Base-by-base conservation (phyloP, 2,113 vertebrate genomes). In the Acrocephalus kingi region DNA sequence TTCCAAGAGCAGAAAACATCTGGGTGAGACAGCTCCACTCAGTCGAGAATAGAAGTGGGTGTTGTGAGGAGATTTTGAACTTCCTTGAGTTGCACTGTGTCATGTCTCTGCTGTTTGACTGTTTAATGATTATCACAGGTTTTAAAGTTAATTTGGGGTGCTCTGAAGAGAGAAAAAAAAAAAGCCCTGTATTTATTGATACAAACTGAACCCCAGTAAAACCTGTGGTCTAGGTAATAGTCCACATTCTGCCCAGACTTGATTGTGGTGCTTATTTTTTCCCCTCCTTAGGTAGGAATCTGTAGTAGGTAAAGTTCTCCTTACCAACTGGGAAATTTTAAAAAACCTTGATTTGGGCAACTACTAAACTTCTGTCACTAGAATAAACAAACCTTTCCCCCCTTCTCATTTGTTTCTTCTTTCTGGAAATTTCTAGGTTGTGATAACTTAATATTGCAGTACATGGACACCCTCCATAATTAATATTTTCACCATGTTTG, bases 241-340 rank as follows among this genome's bases (percentile, higher is more conserved):
- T 30, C 6, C 14, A 31, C 12, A 4, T 69, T 83, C 62, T 52
- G 33, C 49, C 86, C 7, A 24, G 35, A 18, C 80, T n/a, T 58
- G 24, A 51, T 43, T 77, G 6, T 52, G 76, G 2, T 22, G 20
- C 23, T 86, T 35, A 62, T 5, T 75, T 78, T 23, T 15, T 10
- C 7, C 11, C 15, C 27, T 67, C 43, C 6, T 45, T 64, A n/a
- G 13, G 5, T 3, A 52, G 24, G 33, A 13, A 14, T 30, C 0
- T 63, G 25, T 39, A 9, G 6, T 24, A n/a, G 6, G 8, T 30
- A 68, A 68, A 72, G 3, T 11, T 61, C 20, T 56, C 11, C 61
- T 48, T 48, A 58, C 8, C 13, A 37, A 10, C 14, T 24, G 5
- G 20, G 1, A 74, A 74, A 13, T 37, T 6, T 1, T 0, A n/a